Evolutionary conservation across 2,113 vertebrate genomes (phyloP).

Genomic region (Egretta garzetta): DNA sequence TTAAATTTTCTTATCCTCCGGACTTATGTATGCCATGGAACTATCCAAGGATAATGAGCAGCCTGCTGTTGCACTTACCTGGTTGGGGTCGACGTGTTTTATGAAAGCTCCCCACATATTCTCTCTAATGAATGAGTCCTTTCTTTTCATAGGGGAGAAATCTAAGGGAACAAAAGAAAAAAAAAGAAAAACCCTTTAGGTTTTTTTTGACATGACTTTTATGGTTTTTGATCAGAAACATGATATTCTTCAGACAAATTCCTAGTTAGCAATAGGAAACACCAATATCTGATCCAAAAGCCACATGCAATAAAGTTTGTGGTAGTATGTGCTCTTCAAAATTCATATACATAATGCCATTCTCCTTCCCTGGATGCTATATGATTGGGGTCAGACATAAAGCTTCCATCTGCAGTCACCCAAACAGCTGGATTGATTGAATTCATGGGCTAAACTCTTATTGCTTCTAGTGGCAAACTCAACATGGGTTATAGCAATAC

Average conservation of each 20-base stretch:
- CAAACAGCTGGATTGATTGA: conserved; percentile 12
- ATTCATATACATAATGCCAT: neutral
- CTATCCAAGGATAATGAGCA: conserved; percentile 56
- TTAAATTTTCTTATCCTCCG: conserved; percentile 43
- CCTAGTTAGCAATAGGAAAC: neutral
- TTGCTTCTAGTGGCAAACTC: neutral
- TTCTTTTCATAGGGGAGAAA: neutral
- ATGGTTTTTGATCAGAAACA: neutral
- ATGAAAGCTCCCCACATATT: conserved; percentile 23
- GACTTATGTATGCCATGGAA: conserved; percentile 14
- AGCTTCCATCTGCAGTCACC: conserved; percentile 31
- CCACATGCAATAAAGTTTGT: neutral
- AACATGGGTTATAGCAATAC: neutral
- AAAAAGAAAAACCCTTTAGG: neutral
- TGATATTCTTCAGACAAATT: neutral
- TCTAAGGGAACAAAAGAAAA: neutral
- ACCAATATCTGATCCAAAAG: neutral
- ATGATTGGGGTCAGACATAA: neutral
- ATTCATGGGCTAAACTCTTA: neutral
- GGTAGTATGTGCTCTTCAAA: neutral
- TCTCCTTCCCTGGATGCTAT: neutral
- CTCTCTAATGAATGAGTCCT: conserved; percentile 35
- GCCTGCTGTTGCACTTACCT: conserved; percentile 60
- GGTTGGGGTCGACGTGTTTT: conserved; percentile 16
- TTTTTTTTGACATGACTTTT: neutral